A percentile compares a stretch with the other conserved stretches of the same genome.
Evolutionary conservation across 2,888 invertebrate genomes (phyloP).

Genomic region (Drosophila demipolita): DNA sequence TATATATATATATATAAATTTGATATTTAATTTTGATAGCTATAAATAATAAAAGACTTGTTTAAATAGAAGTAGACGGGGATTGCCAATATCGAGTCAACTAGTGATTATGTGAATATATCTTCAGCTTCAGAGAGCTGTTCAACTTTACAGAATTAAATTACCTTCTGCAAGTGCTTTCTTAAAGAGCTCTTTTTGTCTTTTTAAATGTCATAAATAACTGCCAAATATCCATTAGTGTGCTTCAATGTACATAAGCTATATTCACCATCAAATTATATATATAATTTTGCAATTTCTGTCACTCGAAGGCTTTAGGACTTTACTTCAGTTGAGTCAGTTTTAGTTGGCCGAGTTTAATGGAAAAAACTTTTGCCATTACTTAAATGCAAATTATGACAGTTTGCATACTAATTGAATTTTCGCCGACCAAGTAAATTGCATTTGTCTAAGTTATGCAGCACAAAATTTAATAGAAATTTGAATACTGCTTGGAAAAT

Average conservation of each 20-base stretch:
- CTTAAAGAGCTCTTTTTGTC: background rate
- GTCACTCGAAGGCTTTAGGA: slow-evolving; percentile 10
- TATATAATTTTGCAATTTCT: slow-evolving; percentile 22
- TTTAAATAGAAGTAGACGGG: no score
- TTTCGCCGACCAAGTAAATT: slow-evolving; percentile 34
- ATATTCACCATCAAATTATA: background rate
- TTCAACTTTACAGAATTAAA: no score
- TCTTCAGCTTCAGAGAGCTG: no score
- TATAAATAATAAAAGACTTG: no score
- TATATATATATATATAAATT: no score
- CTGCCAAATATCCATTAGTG: background rate
- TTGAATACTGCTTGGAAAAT: background rate
- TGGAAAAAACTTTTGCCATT: slow-evolving; percentile 71
- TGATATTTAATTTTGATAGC: no score
- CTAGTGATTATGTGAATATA: no score
- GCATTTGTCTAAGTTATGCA: slow-evolving; percentile 60
- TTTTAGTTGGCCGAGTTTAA: slow-evolving; percentile 45
- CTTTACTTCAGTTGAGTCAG: slow-evolving; percentile 1
- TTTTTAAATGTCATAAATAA: background rate
- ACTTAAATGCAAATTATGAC: slow-evolving; percentile 72
- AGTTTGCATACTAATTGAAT: slow-evolving; percentile 67
- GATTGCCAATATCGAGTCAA: no score
- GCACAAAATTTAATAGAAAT: slow-evolving; percentile 15
- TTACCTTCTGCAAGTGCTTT: no score
- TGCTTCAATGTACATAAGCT: background rate